Evolutionary conservation across 2,888 invertebrate genomes (phyloP).

Genomic region (Lucinisca nassula): DNA sequence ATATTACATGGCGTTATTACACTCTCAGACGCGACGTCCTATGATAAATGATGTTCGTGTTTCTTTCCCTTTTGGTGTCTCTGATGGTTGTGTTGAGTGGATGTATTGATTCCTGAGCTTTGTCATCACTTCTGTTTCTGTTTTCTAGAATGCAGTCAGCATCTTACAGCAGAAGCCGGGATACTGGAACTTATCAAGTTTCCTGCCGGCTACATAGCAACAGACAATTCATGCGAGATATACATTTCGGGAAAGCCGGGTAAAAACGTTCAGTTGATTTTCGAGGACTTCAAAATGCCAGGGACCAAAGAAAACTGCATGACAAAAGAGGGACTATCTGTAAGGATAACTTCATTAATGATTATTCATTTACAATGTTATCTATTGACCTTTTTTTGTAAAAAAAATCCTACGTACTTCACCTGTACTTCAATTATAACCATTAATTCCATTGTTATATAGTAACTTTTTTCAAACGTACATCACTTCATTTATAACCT

Average conservation of each 20-base stretch:
- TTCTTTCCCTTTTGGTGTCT: too few species aligned
- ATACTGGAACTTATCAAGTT: constrained; percentile 27
- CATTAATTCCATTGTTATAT: not conserved
- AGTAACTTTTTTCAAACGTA: too few species aligned
- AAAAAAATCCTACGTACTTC: not conserved
- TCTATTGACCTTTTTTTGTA: not conserved
- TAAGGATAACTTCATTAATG: not conserved
- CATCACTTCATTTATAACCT: too few species aligned
- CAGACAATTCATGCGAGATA: constrained; percentile 42
- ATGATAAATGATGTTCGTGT: too few species aligned
- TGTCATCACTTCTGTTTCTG: too few species aligned
- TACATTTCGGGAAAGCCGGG: constrained; percentile 59
- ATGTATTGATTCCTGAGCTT: too few species aligned
- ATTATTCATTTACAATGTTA: not conserved
- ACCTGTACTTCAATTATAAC: not conserved
- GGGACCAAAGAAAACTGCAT: constrained; percentile 6
- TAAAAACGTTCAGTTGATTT: constrained; percentile 49
- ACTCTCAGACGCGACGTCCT: too few species aligned
- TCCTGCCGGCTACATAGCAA: constrained; percentile 7
- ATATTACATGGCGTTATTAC: too few species aligned
- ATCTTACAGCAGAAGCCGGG: constrained; percentile 47
- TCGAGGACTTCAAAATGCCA: constrained; percentile 44
- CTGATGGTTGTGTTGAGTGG: too few species aligned
- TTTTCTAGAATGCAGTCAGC: constrained; percentile 57
- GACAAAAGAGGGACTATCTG: constrained; percentile 16